Evolutionary conservation across 2,888 invertebrate genomes (phyloP), one percentile per base, ranked within the genome.

Genomic region (Therioaphis trifolii): DNA sequence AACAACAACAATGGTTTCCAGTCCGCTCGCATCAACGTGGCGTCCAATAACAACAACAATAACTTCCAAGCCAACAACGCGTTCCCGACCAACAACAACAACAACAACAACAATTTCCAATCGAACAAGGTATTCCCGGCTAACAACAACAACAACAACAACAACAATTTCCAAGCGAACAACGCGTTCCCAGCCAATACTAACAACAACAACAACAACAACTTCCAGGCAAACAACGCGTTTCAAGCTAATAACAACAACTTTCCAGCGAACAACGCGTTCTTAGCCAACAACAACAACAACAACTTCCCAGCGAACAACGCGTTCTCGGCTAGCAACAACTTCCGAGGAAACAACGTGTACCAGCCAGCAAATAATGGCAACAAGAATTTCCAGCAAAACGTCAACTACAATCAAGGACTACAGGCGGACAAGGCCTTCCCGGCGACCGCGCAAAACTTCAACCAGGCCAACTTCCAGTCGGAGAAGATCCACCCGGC

Each of bases 71-170:
- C 49, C 2, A 77, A 49, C 24, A 75, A 76, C n/a, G 61, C 1
- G 11, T 77, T 77, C 49, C 49, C 21, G 78, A 66, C 69, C 0
- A 78, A 66, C 71, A 52, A 43, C 43, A 76, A 75, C 49, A 52
- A 11, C 52, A 52, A 15, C 18, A 49, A 75, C 18, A 69, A 84
- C 27, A 49, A 52, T 35, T 76, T 49, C 29, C 75, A 66, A 43
- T 66, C 75, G 11, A 75, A 52, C 14, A 61, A 68, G 14, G 35
- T 29, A n/a, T 61, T 61, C 18, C 76, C 24, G 9, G 27, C 29
- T 5, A 61, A 58, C 35, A 76, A 84, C 21, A n/a, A 52, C 29
- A 84, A 40, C 58, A 84, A 66, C 27, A 84, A 58, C 35, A 75
- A 76, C 75, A 43, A 43, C 43, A 49, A 49, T 15, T 49, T 49